phyloP scores from a whole-genome alignment of 2,797 vertebrate species.

The Aselliscus stoliczkanus region DNA sequence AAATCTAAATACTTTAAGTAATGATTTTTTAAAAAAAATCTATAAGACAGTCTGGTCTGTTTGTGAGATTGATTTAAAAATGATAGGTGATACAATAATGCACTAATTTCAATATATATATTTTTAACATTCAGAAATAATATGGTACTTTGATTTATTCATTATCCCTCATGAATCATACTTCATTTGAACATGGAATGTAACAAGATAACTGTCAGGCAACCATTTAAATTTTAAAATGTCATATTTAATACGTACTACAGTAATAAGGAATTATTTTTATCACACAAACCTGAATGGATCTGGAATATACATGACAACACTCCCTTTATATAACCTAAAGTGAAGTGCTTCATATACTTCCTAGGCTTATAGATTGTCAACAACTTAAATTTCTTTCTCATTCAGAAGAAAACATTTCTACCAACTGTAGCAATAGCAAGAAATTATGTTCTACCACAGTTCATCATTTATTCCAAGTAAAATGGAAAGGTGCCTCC shows the following conservation, averaged over 20 bases:
- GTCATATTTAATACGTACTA: background rate
- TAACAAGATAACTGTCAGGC: background rate
- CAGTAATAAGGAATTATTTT: background rate
- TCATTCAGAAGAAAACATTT: background rate
- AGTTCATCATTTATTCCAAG: background rate
- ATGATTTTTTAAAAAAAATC: background rate
- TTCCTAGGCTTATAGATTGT: background rate
- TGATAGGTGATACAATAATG: background rate
- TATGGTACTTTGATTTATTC: background rate
- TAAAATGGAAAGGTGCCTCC: background rate
- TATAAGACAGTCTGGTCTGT: background rate
- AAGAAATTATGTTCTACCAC: background rate
- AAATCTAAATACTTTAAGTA: slow-evolving; percentile 15
- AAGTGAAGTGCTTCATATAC: background rate
- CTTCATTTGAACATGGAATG: background rate
- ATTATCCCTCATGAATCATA: background rate
- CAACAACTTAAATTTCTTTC: slow-evolving; percentile 4
- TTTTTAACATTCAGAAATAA: background rate
- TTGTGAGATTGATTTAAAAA: slow-evolving; percentile 17
- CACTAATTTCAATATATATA: background rate
- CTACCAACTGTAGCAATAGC: background rate
- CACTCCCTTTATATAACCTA: background rate
- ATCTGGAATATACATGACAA: background rate
- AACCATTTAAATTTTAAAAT: background rate
- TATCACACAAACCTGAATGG: background rate